Evolutionary conservation across 2,113 vertebrate genomes (phyloP).

Genomic region (Blennius ocellaris): DNA sequence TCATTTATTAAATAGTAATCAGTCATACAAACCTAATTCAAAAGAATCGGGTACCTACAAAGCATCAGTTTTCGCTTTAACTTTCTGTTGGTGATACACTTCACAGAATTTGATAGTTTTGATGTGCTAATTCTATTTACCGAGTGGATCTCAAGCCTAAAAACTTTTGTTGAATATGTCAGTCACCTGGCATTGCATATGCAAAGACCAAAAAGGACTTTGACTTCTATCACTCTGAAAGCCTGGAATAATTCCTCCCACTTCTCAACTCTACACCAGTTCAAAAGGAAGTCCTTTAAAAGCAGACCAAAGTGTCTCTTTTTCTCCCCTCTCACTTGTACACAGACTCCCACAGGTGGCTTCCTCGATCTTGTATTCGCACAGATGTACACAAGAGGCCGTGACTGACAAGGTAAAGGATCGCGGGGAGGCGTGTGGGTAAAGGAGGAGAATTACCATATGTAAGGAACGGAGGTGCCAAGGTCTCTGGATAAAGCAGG

Average conservation of each 20-base stretch:
- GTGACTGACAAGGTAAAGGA: slow-evolving; percentile 69
- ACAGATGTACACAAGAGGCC: slow-evolving; percentile 68
- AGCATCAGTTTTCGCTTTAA: not conserved
- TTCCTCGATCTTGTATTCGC: slow-evolving; percentile 53
- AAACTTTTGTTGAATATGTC: slow-evolving; percentile 17
- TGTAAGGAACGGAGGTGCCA: slow-evolving; percentile 71
- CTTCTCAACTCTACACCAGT: slow-evolving; percentile 14
- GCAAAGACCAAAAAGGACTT: slow-evolving; percentile 10
- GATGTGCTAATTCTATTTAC: not conserved
- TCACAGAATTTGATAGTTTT: not conserved
- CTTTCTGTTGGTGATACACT: not conserved
- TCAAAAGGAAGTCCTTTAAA: slow-evolving; percentile 46
- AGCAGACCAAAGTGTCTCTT: slow-evolving; percentile 37
- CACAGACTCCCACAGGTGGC: slow-evolving; percentile 62
- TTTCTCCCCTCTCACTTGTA: slow-evolving; percentile 37
- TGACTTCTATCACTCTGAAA: slow-evolving; percentile 30
- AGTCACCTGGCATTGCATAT: not conserved
- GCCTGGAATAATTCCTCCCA: slow-evolving; percentile 42
- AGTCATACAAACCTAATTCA: no score
- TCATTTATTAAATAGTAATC: no score
- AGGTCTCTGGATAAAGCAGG: slow-evolving; percentile 68
- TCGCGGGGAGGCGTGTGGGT: slow-evolving; percentile 38
- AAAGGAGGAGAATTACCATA: slow-evolving; percentile 76
- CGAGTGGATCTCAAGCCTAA: no score
- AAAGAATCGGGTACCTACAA: not conserved